Conservation (phyloP, 2,797 vertebrate genomes). For the Paratrypauchen microcephalus region DNA sequence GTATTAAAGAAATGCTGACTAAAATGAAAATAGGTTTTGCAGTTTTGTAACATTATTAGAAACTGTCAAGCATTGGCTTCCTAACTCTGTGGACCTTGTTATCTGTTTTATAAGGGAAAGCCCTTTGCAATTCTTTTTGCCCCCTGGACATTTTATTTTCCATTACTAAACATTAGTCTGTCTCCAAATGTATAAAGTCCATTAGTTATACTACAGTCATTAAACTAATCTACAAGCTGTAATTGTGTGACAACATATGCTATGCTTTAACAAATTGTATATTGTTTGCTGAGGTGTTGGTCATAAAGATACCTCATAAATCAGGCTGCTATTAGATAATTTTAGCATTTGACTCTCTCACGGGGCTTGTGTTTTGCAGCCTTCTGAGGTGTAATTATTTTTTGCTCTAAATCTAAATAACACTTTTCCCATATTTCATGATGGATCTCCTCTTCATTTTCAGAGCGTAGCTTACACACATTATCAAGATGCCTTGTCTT, state of each 20-base stretch:
- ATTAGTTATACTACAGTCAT: conserved; percentile 26
- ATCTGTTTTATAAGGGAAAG: conserved; percentile 28
- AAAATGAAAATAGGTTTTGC: conserved; percentile 7
- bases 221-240: conserved; percentile 24
- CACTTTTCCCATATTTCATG: conserved; percentile 11
- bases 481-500: conserved; percentile 47
- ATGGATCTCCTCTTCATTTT: conserved; percentile 38
- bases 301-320: conserved; percentile 26
- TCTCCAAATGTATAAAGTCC: conserved; percentile 9
- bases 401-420: conserved; percentile 34
- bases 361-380: conserved; percentile 13
- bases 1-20: background rate
- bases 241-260: conserved; percentile 19
- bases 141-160: conserved; percentile 19
- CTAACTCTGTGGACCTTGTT: conserved; percentile 13
- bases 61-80: conserved; percentile 17
- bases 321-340: conserved; percentile 21
- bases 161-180: conserved; percentile 25
- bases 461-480: conserved; percentile 28
- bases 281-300: conserved; percentile 21
- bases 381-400: conserved; percentile 18
- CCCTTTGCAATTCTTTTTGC: conserved; percentile 28
- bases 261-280: conserved; percentile 23
- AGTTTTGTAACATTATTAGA: conserved; percentile 16
- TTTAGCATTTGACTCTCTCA: conserved; percentile 20